A percentile compares a stretch with the other conserved stretches of the same genome.
Conservation (phyloP, 2,113 vertebrate genomes). For the Neopipo cinnamomea region DNA sequence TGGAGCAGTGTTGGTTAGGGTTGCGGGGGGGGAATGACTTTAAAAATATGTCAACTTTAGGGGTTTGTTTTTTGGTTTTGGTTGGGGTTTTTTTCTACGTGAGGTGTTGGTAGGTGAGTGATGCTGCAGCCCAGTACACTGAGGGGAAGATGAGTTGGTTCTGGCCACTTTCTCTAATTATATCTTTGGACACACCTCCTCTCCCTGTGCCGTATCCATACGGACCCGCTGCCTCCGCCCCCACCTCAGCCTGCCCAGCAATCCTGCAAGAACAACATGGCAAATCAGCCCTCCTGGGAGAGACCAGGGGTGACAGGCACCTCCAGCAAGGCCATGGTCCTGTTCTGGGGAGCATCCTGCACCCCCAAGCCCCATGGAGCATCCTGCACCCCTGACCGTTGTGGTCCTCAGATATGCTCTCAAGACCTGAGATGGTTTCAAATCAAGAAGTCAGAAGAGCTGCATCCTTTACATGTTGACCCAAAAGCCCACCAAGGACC, state of each 20-base stretch:
- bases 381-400: not conserved
- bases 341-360: not conserved
- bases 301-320: not conserved
- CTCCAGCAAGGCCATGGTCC: not conserved
- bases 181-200: conserved; percentile 41
- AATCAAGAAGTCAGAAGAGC: not conserved
- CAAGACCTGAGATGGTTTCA: not conserved
- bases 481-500: not conserved
- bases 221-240: not conserved
- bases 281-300: not conserved
- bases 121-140: not conserved
- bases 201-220: not conserved
- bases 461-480: not conserved
- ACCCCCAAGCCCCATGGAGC: not conserved
- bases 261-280: not conserved
- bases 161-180: conserved; percentile 26
- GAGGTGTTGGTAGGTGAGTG: not conserved
- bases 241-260: not conserved
- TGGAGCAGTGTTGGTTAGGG: not conserved
- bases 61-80: not conserved
- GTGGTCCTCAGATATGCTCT: not conserved
- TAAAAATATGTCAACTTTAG: not conserved
- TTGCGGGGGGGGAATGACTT: not conserved
- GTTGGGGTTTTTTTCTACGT: not conserved
- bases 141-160: not conserved